Conservation (phyloP, 2,888 invertebrate species). For the Tholera decimalis region DNA sequence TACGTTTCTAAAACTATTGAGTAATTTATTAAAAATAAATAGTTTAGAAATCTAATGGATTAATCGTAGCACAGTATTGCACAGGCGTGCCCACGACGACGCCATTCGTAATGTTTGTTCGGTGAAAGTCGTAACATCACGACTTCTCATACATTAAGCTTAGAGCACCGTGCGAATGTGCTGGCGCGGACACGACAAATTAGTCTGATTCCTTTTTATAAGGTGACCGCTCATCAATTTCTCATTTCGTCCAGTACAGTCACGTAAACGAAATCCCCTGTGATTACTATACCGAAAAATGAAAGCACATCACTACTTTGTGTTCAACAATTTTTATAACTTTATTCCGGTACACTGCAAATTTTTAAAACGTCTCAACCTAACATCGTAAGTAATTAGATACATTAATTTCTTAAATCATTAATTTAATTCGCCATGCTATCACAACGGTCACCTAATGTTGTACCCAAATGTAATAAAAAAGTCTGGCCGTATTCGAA, state of each 20-base stretch:
- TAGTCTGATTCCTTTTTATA: slow-evolving; percentile 76
- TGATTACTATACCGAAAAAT: slow-evolving; percentile 65
- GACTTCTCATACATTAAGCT: slow-evolving; percentile 89
- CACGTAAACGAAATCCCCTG: slow-evolving; percentile 65
- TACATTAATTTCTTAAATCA: slow-evolving; percentile 20
- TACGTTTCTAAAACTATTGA: slow-evolving; percentile 31
- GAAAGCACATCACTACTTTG: slow-evolving; percentile 61
- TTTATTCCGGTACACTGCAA: not conserved
- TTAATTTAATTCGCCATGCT: slow-evolving; percentile 6
- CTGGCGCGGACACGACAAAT: slow-evolving; percentile 73
- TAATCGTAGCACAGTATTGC: slow-evolving; percentile 67
- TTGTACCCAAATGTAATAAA: slow-evolving; percentile 46
- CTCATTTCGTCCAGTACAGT: slow-evolving; percentile 79
- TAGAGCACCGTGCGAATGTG: slow-evolving; percentile 86
- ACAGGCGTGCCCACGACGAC: slow-evolving; percentile 65
- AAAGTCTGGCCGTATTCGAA: slow-evolving; percentile 63
- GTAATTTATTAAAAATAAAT: slow-evolving; percentile 63
- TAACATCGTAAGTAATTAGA: slow-evolving; percentile 7
- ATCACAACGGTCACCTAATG: slow-evolving; percentile 27
- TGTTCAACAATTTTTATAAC: slow-evolving; percentile 3
- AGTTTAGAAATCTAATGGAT: slow-evolving; percentile 63
- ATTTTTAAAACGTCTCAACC: slow-evolving; percentile 7
- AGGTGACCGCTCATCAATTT: slow-evolving; percentile 84
- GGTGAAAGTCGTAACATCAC: slow-evolving; percentile 88
- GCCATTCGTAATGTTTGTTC: slow-evolving; percentile 84